Conservation (phyloP, 1,140 invertebrate genomes). For the Hestina assimilis region DNA sequence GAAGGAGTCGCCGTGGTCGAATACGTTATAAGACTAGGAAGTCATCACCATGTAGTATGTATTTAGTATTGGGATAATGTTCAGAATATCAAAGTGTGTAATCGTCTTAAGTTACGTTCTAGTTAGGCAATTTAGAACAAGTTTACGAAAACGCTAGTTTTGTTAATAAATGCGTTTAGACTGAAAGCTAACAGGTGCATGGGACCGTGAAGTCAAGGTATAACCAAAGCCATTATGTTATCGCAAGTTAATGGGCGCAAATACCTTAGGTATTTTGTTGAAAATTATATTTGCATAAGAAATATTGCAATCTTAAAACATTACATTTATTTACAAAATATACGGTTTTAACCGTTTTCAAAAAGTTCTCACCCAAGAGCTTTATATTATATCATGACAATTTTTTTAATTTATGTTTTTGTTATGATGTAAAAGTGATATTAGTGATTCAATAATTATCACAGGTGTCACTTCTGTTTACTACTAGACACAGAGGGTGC, state of each 20-base stretch:
- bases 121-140: conserved; percentile 4
- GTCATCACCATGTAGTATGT: neutral
- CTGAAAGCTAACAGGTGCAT: conserved; percentile 4
- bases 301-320: too few relatives aligned
- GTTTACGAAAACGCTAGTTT: conserved; percentile 11
- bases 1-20: too few relatives aligned
- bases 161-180: conserved; percentile 5
- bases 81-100: neutral
- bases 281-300: too few relatives aligned
- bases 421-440: too few relatives aligned
- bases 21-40: neutral
- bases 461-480: too few relatives aligned
- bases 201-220: neutral
- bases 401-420: too few relatives aligned
- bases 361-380: too few relatives aligned
- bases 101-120: neutral
- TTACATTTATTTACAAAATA: too few relatives aligned
- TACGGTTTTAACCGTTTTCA: too few relatives aligned
- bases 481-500: too few relatives aligned
- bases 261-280: neutral
- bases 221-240: neutral
- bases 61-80: neutral
- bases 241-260: neutral
- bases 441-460: too few relatives aligned
- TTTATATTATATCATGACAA: too few relatives aligned